These are phyloP conservation scores for Caenorhabditis panamensis DNA, from an alignment of 2,888 invertebrate genomes.

Conservation along the genomic window DNA sequence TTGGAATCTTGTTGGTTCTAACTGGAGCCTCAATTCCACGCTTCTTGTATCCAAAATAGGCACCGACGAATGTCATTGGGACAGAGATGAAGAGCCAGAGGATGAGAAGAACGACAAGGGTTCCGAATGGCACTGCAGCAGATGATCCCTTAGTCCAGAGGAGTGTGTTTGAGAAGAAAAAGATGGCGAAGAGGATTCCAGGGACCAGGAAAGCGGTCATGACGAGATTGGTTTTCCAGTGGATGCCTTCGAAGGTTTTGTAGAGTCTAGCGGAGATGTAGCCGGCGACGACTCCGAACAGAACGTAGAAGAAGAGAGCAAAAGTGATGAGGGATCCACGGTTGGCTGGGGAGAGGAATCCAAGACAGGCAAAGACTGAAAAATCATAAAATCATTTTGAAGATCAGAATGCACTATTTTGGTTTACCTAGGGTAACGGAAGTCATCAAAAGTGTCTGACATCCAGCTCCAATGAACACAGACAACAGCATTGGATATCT, in stretches of 20 bases:
- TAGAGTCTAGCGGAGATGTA: conserved; percentile 97
- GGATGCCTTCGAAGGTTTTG: conserved; percentile 96
- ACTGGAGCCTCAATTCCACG: conserved; percentile 97
- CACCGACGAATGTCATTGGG: conserved; percentile 96
- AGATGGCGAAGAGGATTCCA: conserved; percentile 95
- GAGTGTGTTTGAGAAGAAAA: conserved; percentile 96
- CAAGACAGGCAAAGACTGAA: conserved; percentile 96
- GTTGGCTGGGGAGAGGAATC: conserved; percentile 98
- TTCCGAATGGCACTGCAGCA: conserved; percentile 96
- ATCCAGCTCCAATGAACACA: conserved; percentile 95
- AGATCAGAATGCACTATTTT: background rate
- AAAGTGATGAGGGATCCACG: conserved; percentile 99
- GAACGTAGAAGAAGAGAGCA: conserved; percentile 95
- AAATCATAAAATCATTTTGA: conserved; percentile 41
- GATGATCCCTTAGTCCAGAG: conserved; percentile 97
- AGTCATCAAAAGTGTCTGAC: conserved; percentile 96
- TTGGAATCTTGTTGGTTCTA: conserved; percentile 97
- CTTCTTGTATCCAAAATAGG: conserved; percentile 98
- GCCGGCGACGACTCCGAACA: conserved; percentile 96
- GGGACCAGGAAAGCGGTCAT: conserved; percentile 96
- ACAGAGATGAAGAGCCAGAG: conserved; percentile 99
- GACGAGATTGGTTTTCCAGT: conserved; percentile 98
- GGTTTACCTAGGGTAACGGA: conserved; percentile 89
- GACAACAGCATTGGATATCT: conserved; percentile 96
- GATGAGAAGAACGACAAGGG: conserved; percentile 92